Evolutionary conservation across 1,140 invertebrate genomes (phyloP).

Genomic region (Eufriesea mexicana): DNA sequence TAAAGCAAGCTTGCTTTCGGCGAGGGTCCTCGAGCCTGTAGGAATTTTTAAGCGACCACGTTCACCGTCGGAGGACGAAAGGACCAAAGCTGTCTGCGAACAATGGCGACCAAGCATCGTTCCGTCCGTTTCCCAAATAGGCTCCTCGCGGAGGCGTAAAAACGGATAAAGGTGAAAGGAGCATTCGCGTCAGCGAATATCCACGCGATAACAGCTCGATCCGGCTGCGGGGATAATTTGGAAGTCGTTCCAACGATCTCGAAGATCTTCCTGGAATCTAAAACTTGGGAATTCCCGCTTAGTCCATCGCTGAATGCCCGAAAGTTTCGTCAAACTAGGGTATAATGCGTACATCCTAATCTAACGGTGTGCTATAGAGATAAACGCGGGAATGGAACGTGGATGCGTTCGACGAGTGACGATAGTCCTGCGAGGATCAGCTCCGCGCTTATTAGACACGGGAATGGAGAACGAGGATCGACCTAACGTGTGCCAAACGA

Average conservation of each 20-base stretch:
- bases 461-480: no score
- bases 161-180: slow-evolving; percentile 33
- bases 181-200: slow-evolving; percentile 36
- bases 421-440: no score
- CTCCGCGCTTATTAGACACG: no score
- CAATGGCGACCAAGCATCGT: not conserved
- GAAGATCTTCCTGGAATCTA: not conserved
- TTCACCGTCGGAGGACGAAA: not conserved
- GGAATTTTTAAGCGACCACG: slow-evolving; percentile 17
- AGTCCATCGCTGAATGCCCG: no score
- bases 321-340: no score
- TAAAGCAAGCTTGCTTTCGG: slow-evolving; percentile 11
- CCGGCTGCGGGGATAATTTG: not conserved
- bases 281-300: no score
- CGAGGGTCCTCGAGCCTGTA: not conserved
- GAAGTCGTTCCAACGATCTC: not conserved
- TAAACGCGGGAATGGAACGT: no score
- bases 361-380: no score
- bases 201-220: slow-evolving; percentile 8
- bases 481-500: no score
- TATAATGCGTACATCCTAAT: no score
- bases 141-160: not conserved
- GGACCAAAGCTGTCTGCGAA: not conserved
- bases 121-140: not conserved
- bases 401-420: no score